A percentile compares a stretch with the other conserved stretches of the same genome.
Evolutionary conservation across 1,140 invertebrate species (phyloP).

Genomic region (Riptortus pedestris): DNA sequence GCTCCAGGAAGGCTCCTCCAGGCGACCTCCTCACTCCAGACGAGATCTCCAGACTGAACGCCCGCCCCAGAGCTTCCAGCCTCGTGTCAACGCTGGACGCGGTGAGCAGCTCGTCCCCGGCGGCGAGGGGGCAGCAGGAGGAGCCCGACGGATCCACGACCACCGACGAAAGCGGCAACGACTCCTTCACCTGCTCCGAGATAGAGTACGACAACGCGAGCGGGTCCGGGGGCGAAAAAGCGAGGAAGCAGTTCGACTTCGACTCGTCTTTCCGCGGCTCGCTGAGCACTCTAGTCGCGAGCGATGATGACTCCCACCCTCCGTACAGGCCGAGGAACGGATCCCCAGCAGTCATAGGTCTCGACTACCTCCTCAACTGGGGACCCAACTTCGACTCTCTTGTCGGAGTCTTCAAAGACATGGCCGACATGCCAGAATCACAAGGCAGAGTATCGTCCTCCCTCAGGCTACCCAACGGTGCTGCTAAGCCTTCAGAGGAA

Average conservation of each 20-base stretch:
- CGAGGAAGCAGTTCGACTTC: constrained; percentile 62
- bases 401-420: constrained; percentile 91
- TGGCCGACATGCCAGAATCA: constrained; percentile 77
- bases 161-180: constrained; percentile 89
- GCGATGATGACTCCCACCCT: constrained; percentile 66
- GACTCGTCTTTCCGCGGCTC: constrained; percentile 89
- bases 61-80: constrained; percentile 69
- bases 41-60: constrained; percentile 83
- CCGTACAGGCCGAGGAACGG: constrained; percentile 66
- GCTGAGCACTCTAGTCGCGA: constrained; percentile 81
- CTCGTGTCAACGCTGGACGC: constrained; percentile 84
- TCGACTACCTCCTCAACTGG: constrained; percentile 92
- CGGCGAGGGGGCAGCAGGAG: constrained; percentile 43
- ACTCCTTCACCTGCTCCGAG: constrained; percentile 95
- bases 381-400: constrained; percentile 83
- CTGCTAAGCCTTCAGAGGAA: constrained; percentile 33
- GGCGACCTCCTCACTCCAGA: constrained; percentile 61
- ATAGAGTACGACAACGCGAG: constrained; percentile 92
- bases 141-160: constrained; percentile 69
- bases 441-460: constrained; percentile 29
- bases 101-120: constrained; percentile 79
- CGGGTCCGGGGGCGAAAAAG: constrained; percentile 45
- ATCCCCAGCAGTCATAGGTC: constrained; percentile 63
- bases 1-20: constrained; percentile 51
- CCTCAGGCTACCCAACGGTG: constrained; percentile 31